Base-by-base conservation (phyloP, 2,113 vertebrate genomes). In the Theristicus caerulescens region DNA sequence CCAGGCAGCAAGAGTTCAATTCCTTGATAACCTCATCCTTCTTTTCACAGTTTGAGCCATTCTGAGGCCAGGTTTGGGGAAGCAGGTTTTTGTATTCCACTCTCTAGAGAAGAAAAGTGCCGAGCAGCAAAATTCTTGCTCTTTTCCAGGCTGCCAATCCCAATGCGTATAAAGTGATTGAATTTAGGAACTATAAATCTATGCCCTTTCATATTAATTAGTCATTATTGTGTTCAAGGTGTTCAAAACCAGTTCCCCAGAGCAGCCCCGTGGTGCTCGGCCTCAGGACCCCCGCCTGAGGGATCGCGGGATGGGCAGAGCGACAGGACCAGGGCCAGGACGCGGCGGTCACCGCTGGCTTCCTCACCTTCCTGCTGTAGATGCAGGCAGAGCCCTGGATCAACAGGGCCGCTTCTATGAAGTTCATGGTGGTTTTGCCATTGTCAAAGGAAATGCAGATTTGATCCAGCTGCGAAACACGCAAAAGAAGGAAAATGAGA, bases 391-490 rank as follows among this genome's bases (percentile, higher is more conserved):
- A 99, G 3, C 99, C 99, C 93, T 99, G 99, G 95, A 99, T 99
- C 65, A 99, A 31, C 88, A 99, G 96, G 0, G 99, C 99, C 0
- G 99, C 99, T 59, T 99, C 99, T 0, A 97, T 98, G 96, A 99
- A 99, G 92, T 99, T 99, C 98, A 99, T 99, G 27, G 97, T 98
- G 42, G 98, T 99, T 76, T 97, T 98, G 11, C 99, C 99, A 2
- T 98, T 98, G 34, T 99, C 99, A 4, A 99, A 99, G n/a, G 99
- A 99, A 72, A 99, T 99, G 94, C 98, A 98, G 98, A 99, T 98
- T 40, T 99, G 98, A 25, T 99, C 99, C 97, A 99, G 94, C 99
- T 99, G 91, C 18, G 10, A 90, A 46, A 91, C 14, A 84, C 10
- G 10, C 6, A n/a, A 6, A 10, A 5, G n/a, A 12, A 14, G 29